Base-by-base conservation (phyloP, 53 echinoderm and acorn worm genomes). In the Crossaster papposus region DNA sequence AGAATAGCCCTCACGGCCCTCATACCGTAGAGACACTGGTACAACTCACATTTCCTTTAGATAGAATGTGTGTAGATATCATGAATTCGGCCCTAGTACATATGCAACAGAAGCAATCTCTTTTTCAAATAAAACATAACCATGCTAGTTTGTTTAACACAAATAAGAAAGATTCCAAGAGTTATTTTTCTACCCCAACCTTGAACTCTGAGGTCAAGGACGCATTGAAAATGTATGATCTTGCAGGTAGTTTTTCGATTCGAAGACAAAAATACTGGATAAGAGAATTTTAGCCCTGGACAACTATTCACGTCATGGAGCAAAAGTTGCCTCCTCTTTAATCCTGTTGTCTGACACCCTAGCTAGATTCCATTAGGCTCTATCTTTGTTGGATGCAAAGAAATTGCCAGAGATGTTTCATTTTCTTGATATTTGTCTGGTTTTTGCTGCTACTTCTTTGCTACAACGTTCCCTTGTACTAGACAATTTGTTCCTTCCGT, bases 11-110 rank as follows among this genome's bases (percentile, higher is more conserved):
- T 68, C 73, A 9, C 31, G 30, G 10, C 73, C 73, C n/a, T n/a
- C n/a, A n/a, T n/a, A n/a, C n/a, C n/a, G n/a, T n/a, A n/a, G n/a
- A n/a, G n/a, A n/a, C n/a, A 73, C 6, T 32, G 9, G 31, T 30
- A 73, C 32, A 26, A 32, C 29, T 15, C 29, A 26, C 73, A 9
- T 73, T 73, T 30, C 30, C 29, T 30, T 8, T 30, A 73, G 32
- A 73, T 73, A 8, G 73, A 73, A 73, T 73, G 73, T 73, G 73
- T 32, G 73, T 30, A 73, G 68, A 68, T 68, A 68, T 68, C 20
- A 68, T 68, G 73, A 73, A 30, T 32, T 30, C 28, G 30, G 73
- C 73, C 31, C 31, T 73, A 5, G 31, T 30, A 14, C 73, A 73
- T 6, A 30, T 73, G 28, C 31, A 73, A 32, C 8, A 73, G 10